Percentiles rank a stretch among this genome's conserved stretches.
Evolutionary conservation across 2,113 vertebrate species (phyloP).

Genomic region (Epinephelus lanceolatus): DNA sequence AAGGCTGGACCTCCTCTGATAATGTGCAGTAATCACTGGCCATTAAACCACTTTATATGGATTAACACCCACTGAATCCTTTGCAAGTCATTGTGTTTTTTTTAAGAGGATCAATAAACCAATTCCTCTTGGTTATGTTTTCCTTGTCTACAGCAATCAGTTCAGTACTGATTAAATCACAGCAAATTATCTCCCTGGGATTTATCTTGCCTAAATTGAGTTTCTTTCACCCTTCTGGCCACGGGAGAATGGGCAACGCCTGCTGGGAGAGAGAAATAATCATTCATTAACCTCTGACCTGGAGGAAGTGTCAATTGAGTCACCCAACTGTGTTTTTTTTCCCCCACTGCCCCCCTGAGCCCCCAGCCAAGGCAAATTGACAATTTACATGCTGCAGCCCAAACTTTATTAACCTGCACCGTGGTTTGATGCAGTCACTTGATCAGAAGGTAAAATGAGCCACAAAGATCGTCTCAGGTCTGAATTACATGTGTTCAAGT

Average conservation of each 20-base stretch:
- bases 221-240: conserved; percentile 78
- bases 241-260: conserved; percentile 76
- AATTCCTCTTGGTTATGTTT: conserved; percentile 81
- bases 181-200: conserved; percentile 77
- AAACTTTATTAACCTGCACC: conserved; percentile 76
- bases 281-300: conserved; percentile 87
- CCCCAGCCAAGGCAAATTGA: conserved; percentile 64
- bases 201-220: conserved; percentile 79
- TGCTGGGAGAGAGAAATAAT: conserved; percentile 84
- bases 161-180: conserved; percentile 78
- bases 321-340: conserved; percentile 55
- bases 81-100: conserved; percentile 47
- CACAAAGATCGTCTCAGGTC: conserved; percentile 1
- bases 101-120: conserved; percentile 78
- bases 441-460: conserved; percentile 59
- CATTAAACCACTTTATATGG: conserved; percentile 74
- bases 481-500: conserved; percentile 13
- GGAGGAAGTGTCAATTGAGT: conserved; percentile 75
- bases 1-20: conserved; percentile 20
- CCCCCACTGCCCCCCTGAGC: conserved; percentile 38
- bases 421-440: conserved; percentile 58
- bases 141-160: conserved; percentile 77
- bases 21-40: conserved; percentile 64
- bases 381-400: conserved; percentile 63
- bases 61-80: conserved; percentile 67